Percentiles rank a stretch among this genome's conserved stretches.
Conservation (phyloP, 1,140 invertebrate species). For the Brachionus asplanchnoidis region DNA sequence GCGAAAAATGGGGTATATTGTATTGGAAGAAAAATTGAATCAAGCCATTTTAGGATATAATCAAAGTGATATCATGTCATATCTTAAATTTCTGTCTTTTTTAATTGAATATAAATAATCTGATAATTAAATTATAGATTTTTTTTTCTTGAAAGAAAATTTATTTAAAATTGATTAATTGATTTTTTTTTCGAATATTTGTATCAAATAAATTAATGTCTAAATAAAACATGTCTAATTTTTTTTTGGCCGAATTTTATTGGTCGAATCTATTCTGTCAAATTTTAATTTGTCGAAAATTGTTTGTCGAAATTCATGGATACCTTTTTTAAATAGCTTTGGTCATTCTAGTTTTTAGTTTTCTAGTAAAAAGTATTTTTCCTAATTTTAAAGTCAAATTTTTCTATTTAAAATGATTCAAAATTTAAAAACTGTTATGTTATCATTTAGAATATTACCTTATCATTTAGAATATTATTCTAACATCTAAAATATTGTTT, state of each 20-base stretch:
- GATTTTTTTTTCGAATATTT: background rate
- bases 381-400: too few relatives aligned
- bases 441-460: too few relatives aligned
- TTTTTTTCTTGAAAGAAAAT: background rate
- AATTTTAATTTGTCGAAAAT: background rate
- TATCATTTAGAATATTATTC: too few relatives aligned
- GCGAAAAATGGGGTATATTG: background rate
- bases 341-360: too few relatives aligned
- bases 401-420: too few relatives aligned
- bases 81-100: background rate
- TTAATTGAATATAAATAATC: background rate
- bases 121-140: background rate
- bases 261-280: background rate
- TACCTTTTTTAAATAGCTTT: background rate
- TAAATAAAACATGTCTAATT: background rate
- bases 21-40: background rate
- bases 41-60: background rate
- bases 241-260: background rate
- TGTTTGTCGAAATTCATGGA: background rate
- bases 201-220: background rate
- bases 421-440: too few relatives aligned
- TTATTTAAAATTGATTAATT: background rate
- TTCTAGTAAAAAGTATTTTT: too few relatives aligned
- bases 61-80: background rate
- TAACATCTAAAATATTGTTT: too few relatives aligned